Evolutionary conservation across 2,888 invertebrate genomes (phyloP).

Genomic region (Tinea pellionella): DNA sequence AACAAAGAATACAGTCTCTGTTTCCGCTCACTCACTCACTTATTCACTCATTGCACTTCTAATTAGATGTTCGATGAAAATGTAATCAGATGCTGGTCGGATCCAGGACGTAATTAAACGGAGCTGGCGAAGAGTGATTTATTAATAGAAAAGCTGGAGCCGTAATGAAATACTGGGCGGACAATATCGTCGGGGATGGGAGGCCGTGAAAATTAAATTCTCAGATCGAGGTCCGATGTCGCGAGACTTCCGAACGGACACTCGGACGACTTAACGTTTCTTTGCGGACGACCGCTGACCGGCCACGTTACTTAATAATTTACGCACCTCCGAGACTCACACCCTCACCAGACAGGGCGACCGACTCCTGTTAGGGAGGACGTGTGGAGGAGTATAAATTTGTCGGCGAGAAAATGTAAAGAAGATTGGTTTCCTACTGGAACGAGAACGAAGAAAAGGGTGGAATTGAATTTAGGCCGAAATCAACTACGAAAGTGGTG

Average conservation of each 20-base stretch:
- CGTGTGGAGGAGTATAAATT: constrained; percentile 63
- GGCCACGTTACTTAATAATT: constrained; percentile 46
- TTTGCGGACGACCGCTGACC: constrained; percentile 36
- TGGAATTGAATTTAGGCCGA: constrained; percentile 64
- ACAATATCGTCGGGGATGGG: constrained; percentile 59
- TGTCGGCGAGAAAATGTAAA: constrained; percentile 65
- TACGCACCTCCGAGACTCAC: constrained; percentile 30
- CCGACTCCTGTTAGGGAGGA: constrained; percentile 44
- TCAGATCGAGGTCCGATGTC: constrained; percentile 31
- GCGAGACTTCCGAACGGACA: constrained; percentile 22
- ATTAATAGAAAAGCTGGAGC: constrained; percentile 69
- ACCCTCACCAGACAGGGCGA: constrained; percentile 20
- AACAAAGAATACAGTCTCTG: constrained; percentile 38
- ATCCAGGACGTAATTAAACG: constrained; percentile 68
- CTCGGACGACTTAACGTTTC: constrained; percentile 42
- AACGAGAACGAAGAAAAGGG: constrained; percentile 51
- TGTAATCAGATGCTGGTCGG: constrained; percentile 66
- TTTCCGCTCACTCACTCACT: constrained; percentile 23
- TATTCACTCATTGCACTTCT: constrained; percentile 45
- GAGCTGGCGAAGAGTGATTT: constrained; percentile 68
- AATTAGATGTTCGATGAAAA: constrained; percentile 70
- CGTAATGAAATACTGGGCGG: constrained; percentile 69
- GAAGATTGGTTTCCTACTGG: constrained; percentile 63
- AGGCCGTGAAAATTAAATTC: constrained; percentile 66
- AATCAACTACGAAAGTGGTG: constrained; percentile 35